Conservation (phyloP, 2,797 vertebrate species). For the Sebastiscus tertius region DNA sequence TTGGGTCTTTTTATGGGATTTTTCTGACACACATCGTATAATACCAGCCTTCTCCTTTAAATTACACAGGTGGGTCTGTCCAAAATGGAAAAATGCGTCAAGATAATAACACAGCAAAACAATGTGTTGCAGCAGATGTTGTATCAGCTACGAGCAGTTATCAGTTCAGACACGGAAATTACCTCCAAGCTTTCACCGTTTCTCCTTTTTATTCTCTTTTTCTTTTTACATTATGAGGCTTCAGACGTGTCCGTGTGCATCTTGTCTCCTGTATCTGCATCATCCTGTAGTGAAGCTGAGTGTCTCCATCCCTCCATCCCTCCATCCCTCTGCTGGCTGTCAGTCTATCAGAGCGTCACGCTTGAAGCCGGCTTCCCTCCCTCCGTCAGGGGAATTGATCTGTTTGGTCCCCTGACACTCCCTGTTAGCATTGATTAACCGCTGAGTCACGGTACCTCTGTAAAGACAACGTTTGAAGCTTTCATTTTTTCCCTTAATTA, state of each 20-base stretch:
- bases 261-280: background rate
- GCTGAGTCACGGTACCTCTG: constrained; percentile 47
- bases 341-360: constrained; percentile 48
- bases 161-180: background rate
- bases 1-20: background rate
- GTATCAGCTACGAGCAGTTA: constrained; percentile 1
- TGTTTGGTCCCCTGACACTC: constrained; percentile 58
- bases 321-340: constrained; percentile 29
- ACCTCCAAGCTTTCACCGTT: background rate
- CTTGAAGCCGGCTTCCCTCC: constrained; percentile 27
- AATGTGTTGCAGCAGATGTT: background rate
- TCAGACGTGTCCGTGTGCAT: background rate
- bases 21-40: background rate
- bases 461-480: constrained; percentile 64
- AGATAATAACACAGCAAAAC: background rate
- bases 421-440: constrained; percentile 74
- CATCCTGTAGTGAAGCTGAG: background rate
- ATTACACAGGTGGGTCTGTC: background rate
- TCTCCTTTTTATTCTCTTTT: background rate
- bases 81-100: background rate
- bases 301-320: background rate
- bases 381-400: constrained; percentile 65
- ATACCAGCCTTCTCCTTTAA: background rate
- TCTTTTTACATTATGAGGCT: background rate
- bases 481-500: constrained; percentile 68